Conservation (phyloP, 53 echinoderm and acorn worm species). For the Apostichopus leukothele region DNA sequence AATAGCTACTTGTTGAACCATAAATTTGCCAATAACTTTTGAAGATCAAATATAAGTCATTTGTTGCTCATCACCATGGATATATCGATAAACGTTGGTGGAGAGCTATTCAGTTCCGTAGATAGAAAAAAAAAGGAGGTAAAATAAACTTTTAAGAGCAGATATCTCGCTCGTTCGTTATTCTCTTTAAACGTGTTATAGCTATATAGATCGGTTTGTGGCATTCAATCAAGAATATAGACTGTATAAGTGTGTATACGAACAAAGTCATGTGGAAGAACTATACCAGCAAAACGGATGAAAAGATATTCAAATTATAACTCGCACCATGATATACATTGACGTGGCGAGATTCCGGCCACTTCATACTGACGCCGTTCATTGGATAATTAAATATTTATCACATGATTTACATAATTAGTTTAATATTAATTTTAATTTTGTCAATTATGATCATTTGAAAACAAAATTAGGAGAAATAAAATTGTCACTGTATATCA, state of each 20-base stretch:
- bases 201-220: neutral
- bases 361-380: no score
- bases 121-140: neutral
- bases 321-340: no score
- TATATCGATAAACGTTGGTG: neutral
- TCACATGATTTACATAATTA: no score
- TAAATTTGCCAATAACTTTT: conserved; percentile 2
- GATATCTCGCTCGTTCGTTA: neutral
- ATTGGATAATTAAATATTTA: no score
- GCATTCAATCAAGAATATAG: neutral
- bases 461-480: no score
- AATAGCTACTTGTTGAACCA: conserved; percentile 33
- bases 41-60: neutral
- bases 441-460: no score
- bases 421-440: no score
- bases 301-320: no score
- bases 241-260: neutral
- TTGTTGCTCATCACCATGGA: conserved; percentile 6
- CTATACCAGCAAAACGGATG: no score
- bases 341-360: no score
- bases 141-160: neutral
- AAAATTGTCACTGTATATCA: no score
- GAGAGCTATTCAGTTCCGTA: neutral
- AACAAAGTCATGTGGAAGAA: no score
- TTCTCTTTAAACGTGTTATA: neutral